Evolutionary conservation across 2,888 invertebrate species (phyloP), one percentile per base, ranked within the genome.

Genomic region (Rugalucina vietnamica): DNA sequence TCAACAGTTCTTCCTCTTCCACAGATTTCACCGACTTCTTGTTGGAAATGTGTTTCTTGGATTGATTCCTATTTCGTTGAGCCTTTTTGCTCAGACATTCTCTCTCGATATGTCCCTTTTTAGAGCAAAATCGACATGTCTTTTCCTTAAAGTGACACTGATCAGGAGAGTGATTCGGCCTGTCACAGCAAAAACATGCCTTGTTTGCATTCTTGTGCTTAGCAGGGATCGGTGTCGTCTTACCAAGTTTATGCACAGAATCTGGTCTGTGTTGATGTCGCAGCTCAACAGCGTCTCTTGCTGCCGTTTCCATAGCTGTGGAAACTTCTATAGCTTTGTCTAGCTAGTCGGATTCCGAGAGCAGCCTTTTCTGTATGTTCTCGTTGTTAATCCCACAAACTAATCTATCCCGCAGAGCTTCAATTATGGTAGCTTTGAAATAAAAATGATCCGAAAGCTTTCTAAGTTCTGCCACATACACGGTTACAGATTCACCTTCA

Each of bases 401-500:
- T 39, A 85, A 81, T 18, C 69, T 49, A 36, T 79, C 76, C 27
- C 77, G 32, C 24, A 79, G 60, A 18, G 74, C 76, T 4, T 82
- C 43, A 36, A 82, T 75, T 39, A 79, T 32, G 12, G 60, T 69
- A 0, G 37, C 57, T 10, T 79, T 70, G 69, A 82, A 85, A 21
- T 69, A 69, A 76, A 82, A 82, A 36, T 80, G 69, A 73, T 82
- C 73, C 21, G 75, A 27, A 1, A 79, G 39, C n/a, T 70, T 72
- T 50, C 79, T 71, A 18, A 79, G n/a, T 65, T 79, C 79, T 12
- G 76, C 79, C 18, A 79, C 54, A 57, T 73, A 82, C n/a, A 43
- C 72, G 29, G 65, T 71, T 18, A 75, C 74, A 39, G 27, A 77
- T 71, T 82, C 79, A 75, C 69, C 37, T 12, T 57, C n/a, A 24